Base-by-base conservation (phyloP, 2,888 invertebrate species). In the Camponotus fellah region DNA sequence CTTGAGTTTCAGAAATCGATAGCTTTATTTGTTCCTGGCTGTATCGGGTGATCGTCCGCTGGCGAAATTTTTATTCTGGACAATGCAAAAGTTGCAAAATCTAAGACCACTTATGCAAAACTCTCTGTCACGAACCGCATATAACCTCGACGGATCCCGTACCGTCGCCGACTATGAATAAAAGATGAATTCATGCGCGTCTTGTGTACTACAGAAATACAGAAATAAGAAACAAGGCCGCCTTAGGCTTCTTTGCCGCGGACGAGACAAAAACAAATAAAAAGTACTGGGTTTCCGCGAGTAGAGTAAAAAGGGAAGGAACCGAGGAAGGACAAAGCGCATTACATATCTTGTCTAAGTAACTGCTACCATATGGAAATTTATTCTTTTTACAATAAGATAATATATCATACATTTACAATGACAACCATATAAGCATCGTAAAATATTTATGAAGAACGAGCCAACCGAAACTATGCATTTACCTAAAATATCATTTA, bases 181-280 rank as follows among this genome's bases (percentile, higher is more conserved):
- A 92, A 92, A 92, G 87, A 92, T 92, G 91, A 91, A 92, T 92
- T 92, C 91, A 91, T 92, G 90, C 87, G 88, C 86, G 88, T 88
- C 87, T 85, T 87, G 89, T 84, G 84, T 87, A 87, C 76, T 82
- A 84, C 84, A 43, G 75, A 90, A 85, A 79, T 82, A 82, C 66
- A 89, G 88, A 86, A 86, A 89, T 85, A 88, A 81, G 85, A 40
- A 60, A 65, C 62, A 72, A 74, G 68, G 58, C 74, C 58, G 65
- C 71, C n/a, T 12, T 32, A 49, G 68, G 62, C 34, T 75, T 58
- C 49, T 60, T 65, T 76, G 21, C 71, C 10, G 72, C 26, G 17
- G 26, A 37, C 26, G 53, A 56, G 60, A n/a, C 49, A 26, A 56
- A 69, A 75, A 56, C 62, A 53, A 69, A 43, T 60, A 83, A 77